phyloP scores from a whole-genome alignment of 2,888 invertebrate genomes.

The Lepas anatifera region DNA sequence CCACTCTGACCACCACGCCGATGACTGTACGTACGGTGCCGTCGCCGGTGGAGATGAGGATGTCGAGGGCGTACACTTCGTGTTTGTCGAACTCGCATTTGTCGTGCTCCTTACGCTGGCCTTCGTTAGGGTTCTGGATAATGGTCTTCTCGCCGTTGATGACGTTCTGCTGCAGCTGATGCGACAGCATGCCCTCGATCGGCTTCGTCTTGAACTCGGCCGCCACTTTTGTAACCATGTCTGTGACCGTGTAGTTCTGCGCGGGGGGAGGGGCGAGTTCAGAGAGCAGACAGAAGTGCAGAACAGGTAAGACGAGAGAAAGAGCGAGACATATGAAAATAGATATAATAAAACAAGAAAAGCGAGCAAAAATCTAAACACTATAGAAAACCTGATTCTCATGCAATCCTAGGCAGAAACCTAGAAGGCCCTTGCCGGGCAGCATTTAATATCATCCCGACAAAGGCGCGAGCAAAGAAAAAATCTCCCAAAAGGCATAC shows the following conservation, averaged over 20 bases:
- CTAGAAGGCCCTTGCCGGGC: too few relatives aligned
- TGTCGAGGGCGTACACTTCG: slow-evolving; percentile 97
- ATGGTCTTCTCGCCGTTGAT: slow-evolving; percentile 97
- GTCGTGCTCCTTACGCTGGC: slow-evolving; percentile 93
- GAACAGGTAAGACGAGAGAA: too few relatives aligned
- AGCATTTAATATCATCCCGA: too few relatives aligned
- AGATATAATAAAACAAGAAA: too few relatives aligned
- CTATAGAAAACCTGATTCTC: too few relatives aligned
- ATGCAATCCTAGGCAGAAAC: too few relatives aligned
- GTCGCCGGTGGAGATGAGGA: slow-evolving; percentile 91
- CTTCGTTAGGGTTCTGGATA: slow-evolving; percentile 93
- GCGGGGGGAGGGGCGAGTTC: slow-evolving; percentile 28
- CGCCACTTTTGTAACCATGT: slow-evolving; percentile 82
- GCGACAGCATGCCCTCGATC: slow-evolving; percentile 89
- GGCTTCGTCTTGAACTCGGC: slow-evolving; percentile 93
- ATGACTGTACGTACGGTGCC: slow-evolving; percentile 55
- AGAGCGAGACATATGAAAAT: too few relatives aligned
- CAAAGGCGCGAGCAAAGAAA: too few relatives aligned
- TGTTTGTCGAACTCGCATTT: slow-evolving; percentile 89
- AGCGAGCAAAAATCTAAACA: too few relatives aligned
- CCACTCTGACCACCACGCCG: too few relatives aligned
- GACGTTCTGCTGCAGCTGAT: slow-evolving; percentile 88
- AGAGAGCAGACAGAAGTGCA: too few relatives aligned
- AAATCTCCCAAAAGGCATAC: too few relatives aligned
- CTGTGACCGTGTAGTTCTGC: slow-evolving; percentile 80